Evolutionary conservation across 2,113 vertebrate genomes (phyloP).

Genomic region (Noctilio leporinus): DNA sequence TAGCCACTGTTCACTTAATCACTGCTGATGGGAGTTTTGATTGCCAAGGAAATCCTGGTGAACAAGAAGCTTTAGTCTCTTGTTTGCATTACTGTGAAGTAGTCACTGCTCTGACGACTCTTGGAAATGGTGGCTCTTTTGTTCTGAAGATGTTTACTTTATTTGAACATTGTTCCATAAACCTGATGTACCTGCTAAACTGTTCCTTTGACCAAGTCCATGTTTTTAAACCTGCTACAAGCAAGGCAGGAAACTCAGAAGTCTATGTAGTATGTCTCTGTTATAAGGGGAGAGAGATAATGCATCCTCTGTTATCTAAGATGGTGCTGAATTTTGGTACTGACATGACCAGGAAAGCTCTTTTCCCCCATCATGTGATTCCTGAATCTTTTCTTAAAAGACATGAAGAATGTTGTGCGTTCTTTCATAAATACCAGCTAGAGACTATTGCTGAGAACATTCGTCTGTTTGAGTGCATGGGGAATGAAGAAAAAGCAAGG

Average conservation of each 20-base stretch:
- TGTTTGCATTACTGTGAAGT: conserved; percentile 92
- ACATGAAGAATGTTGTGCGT: conserved; percentile 87
- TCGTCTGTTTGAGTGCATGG: conserved; percentile 82
- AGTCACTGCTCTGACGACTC: conserved; percentile 86
- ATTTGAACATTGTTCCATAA: conserved; percentile 92
- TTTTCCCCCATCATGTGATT: conserved; percentile 83
- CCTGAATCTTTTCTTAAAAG: conserved; percentile 87
- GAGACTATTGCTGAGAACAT: conserved; percentile 93
- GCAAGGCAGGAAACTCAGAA: conserved; percentile 97
- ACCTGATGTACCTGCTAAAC: conserved; percentile 91
- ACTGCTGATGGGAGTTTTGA: conserved; percentile 98
- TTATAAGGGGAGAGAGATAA: conserved; percentile 81
- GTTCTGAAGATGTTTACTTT: conserved; percentile 98
- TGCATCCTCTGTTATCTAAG: conserved; percentile 86
- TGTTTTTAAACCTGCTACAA: conserved; percentile 95
- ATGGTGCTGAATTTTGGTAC: conserved; percentile 88
- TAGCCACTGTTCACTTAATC: conserved; percentile 86
- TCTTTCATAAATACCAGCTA: conserved; percentile 88
- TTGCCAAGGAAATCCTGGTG: conserved; percentile 95
- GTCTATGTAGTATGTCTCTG: conserved; percentile 90
- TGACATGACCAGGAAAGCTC: conserved; percentile 79
- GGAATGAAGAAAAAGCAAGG: conserved; percentile 73
- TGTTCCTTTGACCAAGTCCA: conserved; percentile 88
- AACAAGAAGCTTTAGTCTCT: conserved; percentile 93
- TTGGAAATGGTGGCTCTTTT: conserved; percentile 88